These are phyloP conservation scores for Pollenia labialis DNA, from an alignment of 2,888 invertebrate species.

Conservation along the genomic window DNA sequence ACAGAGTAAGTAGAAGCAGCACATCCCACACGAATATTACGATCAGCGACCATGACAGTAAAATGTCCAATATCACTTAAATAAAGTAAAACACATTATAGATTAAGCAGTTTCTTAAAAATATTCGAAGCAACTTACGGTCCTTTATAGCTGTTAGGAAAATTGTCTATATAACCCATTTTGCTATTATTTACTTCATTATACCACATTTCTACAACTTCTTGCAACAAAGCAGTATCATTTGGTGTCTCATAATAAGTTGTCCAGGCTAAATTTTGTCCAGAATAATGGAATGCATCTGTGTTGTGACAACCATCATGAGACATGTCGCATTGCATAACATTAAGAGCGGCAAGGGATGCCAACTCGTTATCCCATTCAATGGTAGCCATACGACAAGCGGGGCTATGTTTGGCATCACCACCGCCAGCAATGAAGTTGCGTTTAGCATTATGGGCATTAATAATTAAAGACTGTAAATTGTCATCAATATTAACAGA, in stretches of 20 bases:
- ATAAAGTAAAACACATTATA: neutral
- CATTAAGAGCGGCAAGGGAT: slow-evolving; percentile 77
- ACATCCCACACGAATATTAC: slow-evolving; percentile 81
- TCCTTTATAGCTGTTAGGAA: slow-evolving; percentile 66
- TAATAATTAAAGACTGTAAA: neutral
- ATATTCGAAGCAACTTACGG: slow-evolving; percentile 43
- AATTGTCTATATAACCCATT: slow-evolving; percentile 59
- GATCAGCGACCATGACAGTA: slow-evolving; percentile 80
- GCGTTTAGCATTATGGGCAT: slow-evolving; percentile 29
- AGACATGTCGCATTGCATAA: slow-evolving; percentile 75
- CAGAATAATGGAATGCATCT: slow-evolving; percentile 75
- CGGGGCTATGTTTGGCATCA: slow-evolving; percentile 52
- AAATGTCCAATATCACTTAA: slow-evolving; percentile 79
- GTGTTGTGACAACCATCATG: slow-evolving; percentile 79
- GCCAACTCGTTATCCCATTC: slow-evolving; percentile 79
- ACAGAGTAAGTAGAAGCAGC: slow-evolving; percentile 76
- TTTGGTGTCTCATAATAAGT: neutral
- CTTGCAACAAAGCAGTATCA: slow-evolving; percentile 31
- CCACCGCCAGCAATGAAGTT: slow-evolving; percentile 51
- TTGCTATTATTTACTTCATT: slow-evolving; percentile 71
- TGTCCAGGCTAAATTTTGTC: slow-evolving; percentile 78
- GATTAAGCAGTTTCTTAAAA: too few species aligned
- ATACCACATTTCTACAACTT: slow-evolving; percentile 77
- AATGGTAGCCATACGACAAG: slow-evolving; percentile 80
- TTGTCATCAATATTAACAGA: too few species aligned